These are phyloP conservation scores for Craterocephalus amniculus DNA, from an alignment of 2,797 vertebrate species.

Conservation along the genomic window DNA sequence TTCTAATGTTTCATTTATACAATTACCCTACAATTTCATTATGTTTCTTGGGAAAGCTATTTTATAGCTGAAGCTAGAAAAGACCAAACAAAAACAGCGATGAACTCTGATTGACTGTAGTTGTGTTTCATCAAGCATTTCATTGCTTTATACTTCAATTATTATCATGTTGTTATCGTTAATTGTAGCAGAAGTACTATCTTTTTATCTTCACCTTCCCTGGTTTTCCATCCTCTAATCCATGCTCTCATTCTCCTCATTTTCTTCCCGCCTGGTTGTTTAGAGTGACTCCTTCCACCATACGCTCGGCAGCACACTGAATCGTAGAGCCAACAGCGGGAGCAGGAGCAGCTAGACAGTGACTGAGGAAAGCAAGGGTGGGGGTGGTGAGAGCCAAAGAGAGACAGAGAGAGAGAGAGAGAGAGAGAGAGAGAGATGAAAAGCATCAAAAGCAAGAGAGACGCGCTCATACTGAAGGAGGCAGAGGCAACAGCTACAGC, in stretches of 20 bases:
- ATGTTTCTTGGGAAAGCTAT: no score
- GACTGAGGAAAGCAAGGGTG: slow-evolving; percentile 51
- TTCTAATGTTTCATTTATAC: no score
- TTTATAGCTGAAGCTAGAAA: no score
- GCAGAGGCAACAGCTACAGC: slow-evolving; percentile 71
- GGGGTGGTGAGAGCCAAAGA: slow-evolving; percentile 39
- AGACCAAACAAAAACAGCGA: no score
- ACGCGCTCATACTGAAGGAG: slow-evolving; percentile 65
- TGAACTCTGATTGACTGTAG: no score
- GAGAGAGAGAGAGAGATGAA: slow-evolving; percentile 58
- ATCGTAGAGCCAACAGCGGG: slow-evolving; percentile 74
- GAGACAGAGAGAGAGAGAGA: slow-evolving; percentile 50
- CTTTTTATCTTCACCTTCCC: background rate
- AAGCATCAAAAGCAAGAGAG: slow-evolving; percentile 68
- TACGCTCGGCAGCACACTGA: slow-evolving; percentile 57
- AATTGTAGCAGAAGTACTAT: background rate
- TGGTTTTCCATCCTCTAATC: slow-evolving; percentile 31
- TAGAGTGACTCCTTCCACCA: slow-evolving; percentile 67
- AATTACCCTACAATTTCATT: no score
- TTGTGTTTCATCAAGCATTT: background rate
- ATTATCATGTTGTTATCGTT: background rate
- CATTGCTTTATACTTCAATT: background rate
- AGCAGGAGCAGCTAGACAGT: slow-evolving; percentile 69
- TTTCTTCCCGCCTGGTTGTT: slow-evolving; percentile 51
- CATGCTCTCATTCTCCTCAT: slow-evolving; percentile 27